Conservation (phyloP, 1,140 invertebrate genomes). For the Nephila pilipes region DNA sequence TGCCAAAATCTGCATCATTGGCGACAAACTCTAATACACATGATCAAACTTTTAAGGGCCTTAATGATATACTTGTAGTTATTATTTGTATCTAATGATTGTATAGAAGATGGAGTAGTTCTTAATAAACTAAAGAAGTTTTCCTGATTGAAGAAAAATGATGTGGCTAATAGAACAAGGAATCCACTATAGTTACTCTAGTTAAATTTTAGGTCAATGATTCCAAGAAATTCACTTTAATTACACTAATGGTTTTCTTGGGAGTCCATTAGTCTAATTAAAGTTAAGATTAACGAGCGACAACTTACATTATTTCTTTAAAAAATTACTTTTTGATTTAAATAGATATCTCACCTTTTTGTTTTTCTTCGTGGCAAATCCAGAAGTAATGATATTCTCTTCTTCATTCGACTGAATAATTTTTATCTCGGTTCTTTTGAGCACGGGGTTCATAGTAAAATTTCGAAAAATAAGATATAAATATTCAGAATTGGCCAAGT, state of each 20-base stretch:
- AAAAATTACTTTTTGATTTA: neutral
- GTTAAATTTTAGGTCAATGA: conserved; percentile 19
- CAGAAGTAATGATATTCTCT: neutral
- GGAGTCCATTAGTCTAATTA: neutral
- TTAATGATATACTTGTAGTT: no score
- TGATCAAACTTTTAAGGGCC: no score
- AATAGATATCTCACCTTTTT: neutral
- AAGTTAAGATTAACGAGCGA: neutral
- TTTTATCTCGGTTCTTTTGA: no score
- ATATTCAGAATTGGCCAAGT: no score
- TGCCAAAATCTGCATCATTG: no score
- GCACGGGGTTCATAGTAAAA: no score
- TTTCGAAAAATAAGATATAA: no score
- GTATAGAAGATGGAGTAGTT: neutral
- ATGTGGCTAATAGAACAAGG: neutral
- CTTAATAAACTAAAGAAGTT: neutral
- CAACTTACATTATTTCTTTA: no score
- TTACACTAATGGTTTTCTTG: neutral
- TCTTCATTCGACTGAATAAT: neutral
- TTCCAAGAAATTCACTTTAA: neutral
- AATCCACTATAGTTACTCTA: neutral
- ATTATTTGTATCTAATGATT: neutral
- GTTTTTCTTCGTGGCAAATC: neutral
- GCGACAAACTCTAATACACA: no score
- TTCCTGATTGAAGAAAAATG: neutral